Conservation (phyloP, 92 coral and sea anemone genomes). For the Epizoanthus stellaris region DNA sequence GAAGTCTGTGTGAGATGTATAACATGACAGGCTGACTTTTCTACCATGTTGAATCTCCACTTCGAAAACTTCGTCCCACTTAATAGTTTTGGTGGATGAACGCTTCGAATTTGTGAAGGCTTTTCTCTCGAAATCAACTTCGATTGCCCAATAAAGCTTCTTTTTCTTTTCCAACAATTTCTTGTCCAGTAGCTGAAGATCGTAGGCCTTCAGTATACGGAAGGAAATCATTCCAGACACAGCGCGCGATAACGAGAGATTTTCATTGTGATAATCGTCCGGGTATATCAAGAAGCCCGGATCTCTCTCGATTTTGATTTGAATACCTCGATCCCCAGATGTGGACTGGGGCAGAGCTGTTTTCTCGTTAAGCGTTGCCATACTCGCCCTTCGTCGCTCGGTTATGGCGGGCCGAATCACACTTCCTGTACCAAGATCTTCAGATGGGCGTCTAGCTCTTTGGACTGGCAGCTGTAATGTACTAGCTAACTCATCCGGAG, state of each 20-base stretch:
- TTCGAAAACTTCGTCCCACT: conserved; percentile 95
- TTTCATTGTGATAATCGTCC: conserved; percentile 70
- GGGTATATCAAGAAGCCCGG: conserved; percentile 85
- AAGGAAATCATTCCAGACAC: conserved; percentile 95
- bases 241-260: conserved; percentile 75
- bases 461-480: conserved; percentile 4
- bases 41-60: conserved; percentile 93
- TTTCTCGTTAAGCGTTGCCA: conserved; percentile 23
- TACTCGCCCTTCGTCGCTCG: conserved; percentile 17
- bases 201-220: conserved; percentile 75
- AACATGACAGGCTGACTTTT: conserved; percentile 79
- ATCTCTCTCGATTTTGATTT: conserved; percentile 67
- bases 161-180: conserved; percentile 76
- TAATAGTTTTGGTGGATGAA: conserved; percentile 65
- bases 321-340: conserved; percentile 17
- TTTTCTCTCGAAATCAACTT: conserved; percentile 90
- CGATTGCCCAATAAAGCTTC: conserved; percentile 87
- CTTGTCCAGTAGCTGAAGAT: conserved; percentile 68
- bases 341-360: conserved; percentile 27
- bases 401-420: not conserved
- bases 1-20: conserved; percentile 78
- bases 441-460: not conserved
- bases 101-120: conserved; percentile 80
- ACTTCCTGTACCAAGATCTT: not conserved
- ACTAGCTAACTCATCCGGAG: not conserved